Evolutionary conservation across 2,888 invertebrate species (phyloP), one percentile per base, ranked within the genome.

Genomic region (Megalurothrips usitatus): DNA sequence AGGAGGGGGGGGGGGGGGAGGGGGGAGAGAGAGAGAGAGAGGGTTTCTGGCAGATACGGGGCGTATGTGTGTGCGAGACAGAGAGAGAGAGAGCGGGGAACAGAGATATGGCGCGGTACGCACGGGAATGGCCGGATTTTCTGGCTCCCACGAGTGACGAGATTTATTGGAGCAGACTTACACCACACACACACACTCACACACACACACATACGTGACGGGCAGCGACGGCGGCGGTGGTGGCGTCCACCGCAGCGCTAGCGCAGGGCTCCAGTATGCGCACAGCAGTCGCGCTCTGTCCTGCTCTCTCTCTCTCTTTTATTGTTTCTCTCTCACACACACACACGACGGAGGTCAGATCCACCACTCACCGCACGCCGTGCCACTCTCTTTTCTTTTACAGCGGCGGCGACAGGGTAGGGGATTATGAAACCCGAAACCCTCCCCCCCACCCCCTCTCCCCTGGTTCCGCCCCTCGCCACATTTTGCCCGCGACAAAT

Each of bases 71-170:
- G 34, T 43, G 34, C 3, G 34, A n/a, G n/a, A n/a, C n/a, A n/a
- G n/a, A n/a, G 34, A 6, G 34, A 6, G 34, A 6, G 34, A 6
- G 34, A 6, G 34, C 3, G 34, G 34, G 34, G 34, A n/a, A n/a
- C n/a, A n/a, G 34, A 43, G 34, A 43, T 43, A 6, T n/a, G n/a
- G n/a, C n/a, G 34, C 34, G 6, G 34, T 43, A n/a, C n/a, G 34
- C 34, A 43, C 34, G 34, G 34, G 34, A 43, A 43, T 43, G 34
- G 58, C 2, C 6, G 58, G 58, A 58, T 58, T 58, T 19, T 58
- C n/a, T 58, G 19, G 58, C 58, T 58, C 58, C n/a, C 58, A 58
- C 58, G 58, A 58, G 58, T 58, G 58, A 58, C 58, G n/a, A 58
- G 58, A 58, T 58, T 58, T 58, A 58, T 58, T 14, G 58, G 58